Conservation (phyloP, 2,113 vertebrate species). For the Hippocampus abdominalis region DNA sequence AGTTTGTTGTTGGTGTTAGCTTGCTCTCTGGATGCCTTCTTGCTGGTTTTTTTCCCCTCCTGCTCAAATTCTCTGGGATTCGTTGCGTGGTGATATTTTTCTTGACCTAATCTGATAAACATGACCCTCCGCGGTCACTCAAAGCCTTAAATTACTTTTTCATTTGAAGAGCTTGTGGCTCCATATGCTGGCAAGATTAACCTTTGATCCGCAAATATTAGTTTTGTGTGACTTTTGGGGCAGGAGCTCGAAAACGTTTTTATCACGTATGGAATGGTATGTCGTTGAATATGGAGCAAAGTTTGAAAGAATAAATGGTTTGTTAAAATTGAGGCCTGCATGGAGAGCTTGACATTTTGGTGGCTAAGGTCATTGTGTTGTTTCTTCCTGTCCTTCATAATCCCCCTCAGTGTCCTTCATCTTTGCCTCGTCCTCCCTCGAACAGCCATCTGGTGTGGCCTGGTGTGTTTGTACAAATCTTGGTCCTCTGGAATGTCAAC, state of each 20-base stretch:
- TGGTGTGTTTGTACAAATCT: constrained; percentile 72
- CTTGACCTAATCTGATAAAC: constrained; percentile 38
- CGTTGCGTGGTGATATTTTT: constrained; percentile 18
- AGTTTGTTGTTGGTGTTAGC: neutral
- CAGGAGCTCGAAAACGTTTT: constrained; percentile 5
- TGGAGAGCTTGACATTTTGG: constrained; percentile 34
- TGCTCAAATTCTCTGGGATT: constrained; percentile 1
- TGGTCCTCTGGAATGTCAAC: constrained; percentile 76
- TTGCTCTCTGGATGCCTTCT: neutral
- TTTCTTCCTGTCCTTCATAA: constrained; percentile 32
- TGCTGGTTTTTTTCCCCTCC: neutral
- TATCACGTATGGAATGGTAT: neutral
- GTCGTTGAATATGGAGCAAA: neutral
- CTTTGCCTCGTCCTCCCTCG: constrained; percentile 36
- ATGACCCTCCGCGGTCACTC: constrained; percentile 23
- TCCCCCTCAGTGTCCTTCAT: constrained; percentile 43
- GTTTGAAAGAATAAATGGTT: constrained; percentile 7
- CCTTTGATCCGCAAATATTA: constrained; percentile 61
- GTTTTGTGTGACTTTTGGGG: constrained; percentile 40
- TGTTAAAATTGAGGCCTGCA: neutral
- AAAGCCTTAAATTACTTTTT: constrained; percentile 58
- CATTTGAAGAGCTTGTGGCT: constrained; percentile 46
- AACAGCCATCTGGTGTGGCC: constrained; percentile 58
- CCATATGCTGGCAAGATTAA: constrained; percentile 55
- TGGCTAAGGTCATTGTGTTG: constrained; percentile 24